A percentile compares a stretch with the other conserved stretches of the same genome.
These are phyloP conservation scores for Tillus elongatus DNA, from an alignment of 2,888 invertebrate species.

Conservation along the genomic window DNA sequence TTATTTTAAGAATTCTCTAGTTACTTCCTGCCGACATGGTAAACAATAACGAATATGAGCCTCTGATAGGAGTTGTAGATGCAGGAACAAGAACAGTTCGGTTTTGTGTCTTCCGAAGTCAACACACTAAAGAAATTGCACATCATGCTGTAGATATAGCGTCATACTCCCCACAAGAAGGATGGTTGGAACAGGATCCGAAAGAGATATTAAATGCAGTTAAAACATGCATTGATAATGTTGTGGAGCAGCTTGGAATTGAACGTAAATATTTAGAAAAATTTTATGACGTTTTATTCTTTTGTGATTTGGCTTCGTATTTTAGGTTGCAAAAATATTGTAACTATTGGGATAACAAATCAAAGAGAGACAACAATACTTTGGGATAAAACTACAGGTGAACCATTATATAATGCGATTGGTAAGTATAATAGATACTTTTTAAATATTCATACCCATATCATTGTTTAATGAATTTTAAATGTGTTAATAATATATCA, in stretches of 20 bases:
- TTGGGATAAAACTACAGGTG: slow-evolving; percentile 89
- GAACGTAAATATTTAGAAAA: slow-evolving; percentile 45
- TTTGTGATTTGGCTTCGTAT: too few species aligned
- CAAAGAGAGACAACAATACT: slow-evolving; percentile 94
- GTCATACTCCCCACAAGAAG: slow-evolving; percentile 72
- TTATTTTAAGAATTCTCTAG: too few species aligned
- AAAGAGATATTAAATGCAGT: slow-evolving; percentile 72
- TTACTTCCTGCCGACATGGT: too few species aligned
- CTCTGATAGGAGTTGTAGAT: slow-evolving; percentile 82
- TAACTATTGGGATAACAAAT: slow-evolving; percentile 88
- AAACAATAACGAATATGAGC: too few species aligned
- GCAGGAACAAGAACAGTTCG: slow-evolving; percentile 81
- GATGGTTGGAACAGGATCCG: slow-evolving; percentile 93
- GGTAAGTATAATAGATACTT: slow-evolving; percentile 53
- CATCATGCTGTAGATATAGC: slow-evolving; percentile 74
- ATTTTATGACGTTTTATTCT: too few species aligned
- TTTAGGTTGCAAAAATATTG: slow-evolving; percentile 48
- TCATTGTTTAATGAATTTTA: neutral
- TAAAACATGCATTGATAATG: slow-evolving; percentile 68
- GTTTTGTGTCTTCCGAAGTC: slow-evolving; percentile 64
- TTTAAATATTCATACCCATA: slow-evolving; percentile 1
- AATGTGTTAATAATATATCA: too few species aligned
- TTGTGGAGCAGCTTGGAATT: slow-evolving; percentile 53
- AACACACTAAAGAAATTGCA: slow-evolving; percentile 67
- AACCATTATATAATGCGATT: slow-evolving; percentile 89